Conservation (phyloP, 1,140 invertebrate genomes). For the Adelges cooleyi region DNA sequence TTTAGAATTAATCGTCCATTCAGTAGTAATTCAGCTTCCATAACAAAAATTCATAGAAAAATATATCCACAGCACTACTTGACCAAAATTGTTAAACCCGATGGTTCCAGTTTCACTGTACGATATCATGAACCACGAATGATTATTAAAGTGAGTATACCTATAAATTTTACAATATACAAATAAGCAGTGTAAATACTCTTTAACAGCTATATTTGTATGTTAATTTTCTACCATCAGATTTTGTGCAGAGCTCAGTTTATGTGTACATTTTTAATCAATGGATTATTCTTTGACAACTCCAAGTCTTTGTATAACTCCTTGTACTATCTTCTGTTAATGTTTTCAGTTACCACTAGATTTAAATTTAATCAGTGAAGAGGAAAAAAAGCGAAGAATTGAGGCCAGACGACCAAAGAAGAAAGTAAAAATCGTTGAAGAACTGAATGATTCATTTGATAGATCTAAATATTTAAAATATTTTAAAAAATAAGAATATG, state of each 20-base stretch:
- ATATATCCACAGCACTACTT: constrained; percentile 61
- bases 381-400: constrained; percentile 52
- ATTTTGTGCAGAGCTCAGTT: too few species aligned
- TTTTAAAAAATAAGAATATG: constrained; percentile 50
- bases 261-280: too few species aligned
- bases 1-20: constrained; percentile 33
- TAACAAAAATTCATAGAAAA: constrained; percentile 57
- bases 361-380: constrained; percentile 52
- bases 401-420: constrained; percentile 59
- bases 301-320: too few species aligned
- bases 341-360: constrained; percentile 62
- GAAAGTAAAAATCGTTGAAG: constrained; percentile 60
- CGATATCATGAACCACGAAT: constrained; percentile 68
- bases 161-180: constrained; percentile 22
- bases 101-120: constrained; percentile 73
- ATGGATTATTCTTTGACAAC: too few species aligned
- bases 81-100: constrained; percentile 58
- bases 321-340: too few species aligned
- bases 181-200: background rate
- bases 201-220: constrained; percentile 22
- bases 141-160: constrained; percentile 63
- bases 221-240: constrained; percentile 34
- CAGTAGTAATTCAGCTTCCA: constrained; percentile 52
- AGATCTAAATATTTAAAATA: constrained; percentile 62
- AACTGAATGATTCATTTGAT: constrained; percentile 65